phyloP scores from a whole-genome alignment of 64 coral and sea anemone genomes.

The Pocillopora damicornis region DNA sequence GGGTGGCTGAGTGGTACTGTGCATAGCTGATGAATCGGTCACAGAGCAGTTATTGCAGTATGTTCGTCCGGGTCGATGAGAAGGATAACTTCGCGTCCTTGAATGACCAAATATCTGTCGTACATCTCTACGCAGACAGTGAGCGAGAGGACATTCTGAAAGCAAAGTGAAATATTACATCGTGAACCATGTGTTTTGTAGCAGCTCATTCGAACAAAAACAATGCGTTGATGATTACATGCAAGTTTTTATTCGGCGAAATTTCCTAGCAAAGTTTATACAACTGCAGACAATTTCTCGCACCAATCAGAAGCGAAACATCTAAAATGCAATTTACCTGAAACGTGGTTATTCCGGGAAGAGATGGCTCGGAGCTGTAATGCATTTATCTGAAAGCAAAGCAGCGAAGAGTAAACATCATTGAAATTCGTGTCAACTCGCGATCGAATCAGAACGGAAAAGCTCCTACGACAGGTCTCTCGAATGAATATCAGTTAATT shows the following conservation, averaged over 20 bases:
- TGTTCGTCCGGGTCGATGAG: conserved; percentile 50
- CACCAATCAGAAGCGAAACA: conserved; percentile 15
- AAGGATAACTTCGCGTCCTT: conserved; percentile 82
- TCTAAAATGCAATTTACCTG: conserved; percentile 48
- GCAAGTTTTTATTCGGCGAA: conserved; percentile 66
- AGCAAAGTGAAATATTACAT: conserved; percentile 50
- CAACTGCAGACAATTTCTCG: conserved; percentile 46
- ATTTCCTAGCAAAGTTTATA: conserved; percentile 49
- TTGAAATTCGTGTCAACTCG: conserved; percentile 78
- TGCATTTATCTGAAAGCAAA: conserved; percentile 58
- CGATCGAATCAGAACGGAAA: conserved; percentile 37
- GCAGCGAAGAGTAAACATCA: conserved; percentile 65
- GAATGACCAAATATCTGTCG: conserved; percentile 53
- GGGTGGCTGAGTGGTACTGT: conserved; percentile 33
- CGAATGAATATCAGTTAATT: background rate
- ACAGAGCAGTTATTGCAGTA: conserved; percentile 51
- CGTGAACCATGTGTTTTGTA: conserved; percentile 82
- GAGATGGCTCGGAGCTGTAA: conserved; percentile 32
- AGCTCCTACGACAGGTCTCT: conserved; percentile 1
- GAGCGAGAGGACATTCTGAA: conserved; percentile 60
- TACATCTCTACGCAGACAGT: conserved; percentile 40
- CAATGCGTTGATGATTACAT: conserved; percentile 61
- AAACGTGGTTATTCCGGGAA: conserved; percentile 14
- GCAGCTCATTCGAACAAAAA: conserved; percentile 71
- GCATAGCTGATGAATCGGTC: conserved; percentile 40